phyloP scores from a whole-genome alignment of 2,113 vertebrate genomes.

The Tor tambroides region DNA sequence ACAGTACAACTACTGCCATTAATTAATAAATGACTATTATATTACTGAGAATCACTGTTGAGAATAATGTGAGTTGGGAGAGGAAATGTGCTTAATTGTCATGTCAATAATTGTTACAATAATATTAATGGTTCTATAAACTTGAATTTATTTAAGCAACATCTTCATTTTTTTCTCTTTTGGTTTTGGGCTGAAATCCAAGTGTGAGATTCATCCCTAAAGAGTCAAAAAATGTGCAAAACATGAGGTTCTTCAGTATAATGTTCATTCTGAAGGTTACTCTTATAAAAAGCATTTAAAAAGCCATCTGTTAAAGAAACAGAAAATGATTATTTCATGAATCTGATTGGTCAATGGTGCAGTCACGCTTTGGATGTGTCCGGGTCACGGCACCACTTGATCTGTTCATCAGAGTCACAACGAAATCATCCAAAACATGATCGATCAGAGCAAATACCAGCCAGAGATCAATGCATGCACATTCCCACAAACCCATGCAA shows the following conservation, averaged over 20 bases:
- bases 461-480: not conserved
- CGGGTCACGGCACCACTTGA: slow-evolving; percentile 4
- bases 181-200: not conserved
- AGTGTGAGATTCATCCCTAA: not conserved
- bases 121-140: not conserved
- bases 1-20: not conserved
- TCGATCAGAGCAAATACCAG: not conserved
- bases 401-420: not conserved
- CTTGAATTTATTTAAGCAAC: not conserved
- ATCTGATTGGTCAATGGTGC: not conserved
- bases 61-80: not conserved
- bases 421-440: slow-evolving; percentile 8
- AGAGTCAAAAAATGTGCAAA: not conserved
- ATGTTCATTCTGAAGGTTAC: not conserved
- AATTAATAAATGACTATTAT: not conserved
- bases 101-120: not conserved
- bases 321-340: not conserved
- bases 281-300: no score
- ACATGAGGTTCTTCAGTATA: not conserved
- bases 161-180: not conserved
- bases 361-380: not conserved
- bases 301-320: not conserved
- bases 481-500: slow-evolving; percentile 29
- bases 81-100: not conserved
- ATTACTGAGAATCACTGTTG: not conserved